Evolutionary conservation across 2,888 invertebrate genomes (phyloP), one percentile per base, ranked within the genome.

Genomic region (Cosmia trapezina): DNA sequence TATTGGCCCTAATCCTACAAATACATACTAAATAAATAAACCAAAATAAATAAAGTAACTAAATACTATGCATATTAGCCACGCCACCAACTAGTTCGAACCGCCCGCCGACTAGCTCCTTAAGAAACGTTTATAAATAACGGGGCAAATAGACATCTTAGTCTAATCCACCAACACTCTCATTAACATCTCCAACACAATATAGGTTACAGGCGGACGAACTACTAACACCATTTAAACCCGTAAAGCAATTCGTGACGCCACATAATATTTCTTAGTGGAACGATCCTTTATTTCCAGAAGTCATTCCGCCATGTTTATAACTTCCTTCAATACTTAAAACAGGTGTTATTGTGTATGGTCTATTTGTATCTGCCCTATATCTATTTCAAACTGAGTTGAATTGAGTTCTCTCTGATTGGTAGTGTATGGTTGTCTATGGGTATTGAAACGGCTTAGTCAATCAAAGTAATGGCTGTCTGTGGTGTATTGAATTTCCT

Each of bases 281-380:
- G 63, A 49, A 73, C 66, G 70, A 70, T 56, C 53, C 59, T 75
- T 73, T 74, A 75, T 82, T 82, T 75, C 43, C 41, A 64, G 78
- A 81, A 70, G 56, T 68, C 54, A 59, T 60, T 80, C 37, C 22
- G n/a, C 4, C 8, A 45, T 69, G 73, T 81, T 81, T 81, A 81
- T 47, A 43, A 66, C 83, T 81, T 81, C 81, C 83, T 82, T 43
- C 53, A 60, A 56, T 63, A 69, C 59, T 74, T 57, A 65, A 73
- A 78, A 64, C 70, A 67, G 45, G 57, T 51, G 62, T 62, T 12
- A 69, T 62, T 70, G 33, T 54, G 56, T 63, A 19, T 60, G 28
- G 45, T 68, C n/a, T 78, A 74, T 81, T 82, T 68, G 41, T 60
- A 82, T 57, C 49, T 78, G 78, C 49, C 60, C 74, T 59, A 78